Conservation (phyloP, 2,888 invertebrate species). For the Pollenia amentaria region DNA sequence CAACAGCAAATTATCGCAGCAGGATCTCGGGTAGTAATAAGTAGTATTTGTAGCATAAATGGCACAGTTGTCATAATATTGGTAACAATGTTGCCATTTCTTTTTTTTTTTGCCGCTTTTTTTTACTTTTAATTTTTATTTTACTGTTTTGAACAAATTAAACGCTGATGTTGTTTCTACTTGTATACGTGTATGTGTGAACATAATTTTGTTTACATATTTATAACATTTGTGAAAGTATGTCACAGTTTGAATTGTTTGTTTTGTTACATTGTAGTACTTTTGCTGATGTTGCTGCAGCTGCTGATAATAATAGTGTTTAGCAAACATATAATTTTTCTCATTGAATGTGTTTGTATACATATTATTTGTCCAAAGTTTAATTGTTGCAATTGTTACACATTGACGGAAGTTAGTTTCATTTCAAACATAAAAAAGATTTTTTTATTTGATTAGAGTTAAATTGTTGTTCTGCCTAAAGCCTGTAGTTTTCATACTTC, state of each 20-base stretch:
- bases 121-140: slow-evolving; percentile 19
- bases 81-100: slow-evolving; percentile 38
- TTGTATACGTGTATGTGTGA: background rate
- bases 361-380: background rate
- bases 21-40: slow-evolving; percentile 55
- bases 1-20: slow-evolving; percentile 71
- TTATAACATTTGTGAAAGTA: background rate
- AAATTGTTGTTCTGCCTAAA: too few relatives aligned
- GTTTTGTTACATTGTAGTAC: background rate
- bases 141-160: slow-evolving; percentile 22
- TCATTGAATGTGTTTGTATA: background rate
- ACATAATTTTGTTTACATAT: background rate
- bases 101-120: slow-evolving; percentile 1
- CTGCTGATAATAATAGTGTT: background rate
- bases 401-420: slow-evolving; percentile 26
- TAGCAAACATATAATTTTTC: slow-evolving; percentile 4
- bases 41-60: slow-evolving; percentile 55
- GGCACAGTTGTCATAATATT: slow-evolving; percentile 59
- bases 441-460: too few relatives aligned
- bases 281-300: background rate
- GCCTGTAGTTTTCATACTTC: too few relatives aligned
- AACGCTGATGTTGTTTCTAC: slow-evolving; percentile 28
- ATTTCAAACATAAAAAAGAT: background rate
- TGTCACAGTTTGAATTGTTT: slow-evolving; percentile 12
- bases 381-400: slow-evolving; percentile 42